Base-by-base conservation (phyloP, 2,797 vertebrate species). In the Sebastes goodei region DNA sequence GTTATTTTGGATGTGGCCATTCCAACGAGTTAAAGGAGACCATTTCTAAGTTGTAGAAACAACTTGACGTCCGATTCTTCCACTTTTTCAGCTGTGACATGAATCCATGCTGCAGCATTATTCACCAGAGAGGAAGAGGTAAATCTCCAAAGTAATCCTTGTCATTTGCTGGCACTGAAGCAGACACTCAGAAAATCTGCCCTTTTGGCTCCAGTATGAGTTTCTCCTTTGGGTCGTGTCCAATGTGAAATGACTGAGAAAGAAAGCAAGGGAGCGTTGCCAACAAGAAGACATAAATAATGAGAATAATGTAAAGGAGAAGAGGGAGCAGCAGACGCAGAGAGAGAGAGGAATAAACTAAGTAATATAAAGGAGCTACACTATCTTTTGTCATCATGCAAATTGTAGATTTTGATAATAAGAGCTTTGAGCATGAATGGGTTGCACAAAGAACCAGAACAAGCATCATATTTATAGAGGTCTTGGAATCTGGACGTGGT, bases 91-190 rank as follows among this genome's bases (percentile, higher is more conserved):
- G 42, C 25, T 23, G 59, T 80, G 87, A 82, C 12, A 68, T 62
- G 62, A 81, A 71, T 81, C 59, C 38, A n/a, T 46, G 23, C 71
- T 11, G 79, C 70, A 67, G 82, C 67, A 59, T 79, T 70, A 80
- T 77, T 82, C 64, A 42, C 59, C 78, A 42, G 71, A 57, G 60
- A 85, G 52, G 46, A 74, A 32, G 78, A 70, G 67, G 78, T 81
- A 83, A 76, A 87, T 92, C 90, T 88, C 81, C 49, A 81, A 77
- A 84, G 88, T 84, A 85, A 83, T 87, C 76, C 85, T 79, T 76
- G 75, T 83, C 77, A 83, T 84, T 86, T 71, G 56, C 73, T 88
- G 89, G 85, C 89, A 83, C 73, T 6, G 71, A 77, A 81, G 76
- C 84, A 83, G 72, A 79, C 72, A 76, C 75, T 86, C 61, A 70